These are phyloP conservation scores for Coregonus sp. DNA, from an alignment of 2,797 vertebrate species.

Conservation along the genomic window DNA sequence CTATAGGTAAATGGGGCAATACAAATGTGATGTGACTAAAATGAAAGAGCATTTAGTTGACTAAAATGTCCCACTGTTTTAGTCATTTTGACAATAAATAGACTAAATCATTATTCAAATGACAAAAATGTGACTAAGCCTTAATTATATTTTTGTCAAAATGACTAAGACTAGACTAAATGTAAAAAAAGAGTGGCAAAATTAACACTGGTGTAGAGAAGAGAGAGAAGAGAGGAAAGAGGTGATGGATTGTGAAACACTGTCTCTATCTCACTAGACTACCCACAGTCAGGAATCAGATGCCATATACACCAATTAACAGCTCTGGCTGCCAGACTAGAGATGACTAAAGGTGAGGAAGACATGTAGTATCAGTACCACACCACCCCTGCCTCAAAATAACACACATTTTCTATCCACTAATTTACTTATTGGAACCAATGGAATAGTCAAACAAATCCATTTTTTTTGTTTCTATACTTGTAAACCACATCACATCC, in stretches of 20 bases:
- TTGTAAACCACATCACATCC: neutral
- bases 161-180: too few species aligned
- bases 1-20: too few species aligned
- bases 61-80: too few species aligned
- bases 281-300: slow-evolving; percentile 65
- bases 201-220: too few species aligned
- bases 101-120: too few species aligned
- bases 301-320: slow-evolving; percentile 75
- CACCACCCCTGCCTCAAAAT: too few species aligned
- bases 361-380: neutral
- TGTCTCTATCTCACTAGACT: slow-evolving; percentile 34
- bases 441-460: neutral
- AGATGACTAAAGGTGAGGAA: slow-evolving; percentile 22
- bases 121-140: too few species aligned
- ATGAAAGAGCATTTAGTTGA: too few species aligned
- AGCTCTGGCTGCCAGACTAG: slow-evolving; percentile 47
- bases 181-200: too few species aligned
- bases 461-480: neutral
- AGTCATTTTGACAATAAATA: too few species aligned
- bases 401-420: neutral
- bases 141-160: too few species aligned
- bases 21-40: too few species aligned
- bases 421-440: neutral
- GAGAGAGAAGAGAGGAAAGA: neutral
- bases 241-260: neutral